Evolutionary conservation across 2,113 vertebrate species (phyloP).

Genomic region (Coturnix japonica): DNA sequence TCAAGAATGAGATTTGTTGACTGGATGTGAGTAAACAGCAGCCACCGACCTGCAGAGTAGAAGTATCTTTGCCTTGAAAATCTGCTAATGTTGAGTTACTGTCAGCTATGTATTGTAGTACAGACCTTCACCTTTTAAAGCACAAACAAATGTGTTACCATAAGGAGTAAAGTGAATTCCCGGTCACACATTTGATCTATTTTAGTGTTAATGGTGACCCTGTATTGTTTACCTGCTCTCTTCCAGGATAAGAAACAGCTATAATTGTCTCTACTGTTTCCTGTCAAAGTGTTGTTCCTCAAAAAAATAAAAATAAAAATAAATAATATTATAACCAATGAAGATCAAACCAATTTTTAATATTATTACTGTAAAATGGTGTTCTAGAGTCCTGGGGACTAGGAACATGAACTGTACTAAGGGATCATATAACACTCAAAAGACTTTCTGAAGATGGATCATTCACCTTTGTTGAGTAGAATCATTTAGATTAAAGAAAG

Average conservation of each 20-base stretch:
- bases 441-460: not conserved
- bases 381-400: not conserved
- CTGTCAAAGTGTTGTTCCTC: not conserved
- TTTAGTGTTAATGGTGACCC: not conserved
- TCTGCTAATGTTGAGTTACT: not conserved
- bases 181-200: not conserved
- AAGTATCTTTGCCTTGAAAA: not conserved
- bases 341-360: not conserved
- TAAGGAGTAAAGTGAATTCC: not conserved
- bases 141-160: not conserved
- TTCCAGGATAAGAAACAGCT: not conserved
- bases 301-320: not conserved
- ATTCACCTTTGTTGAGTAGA: not conserved
- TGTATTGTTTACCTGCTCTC: not conserved
- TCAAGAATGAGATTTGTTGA: not conserved
- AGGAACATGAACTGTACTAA: not conserved
- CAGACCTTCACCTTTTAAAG: not conserved
- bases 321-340: not conserved
- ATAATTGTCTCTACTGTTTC: not conserved
- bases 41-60: not conserved
- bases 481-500: not conserved
- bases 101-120: not conserved
- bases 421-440: not conserved
- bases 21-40: not conserved
- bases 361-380: not conserved